A percentile compares a stretch with the other conserved stretches of the same genome.
Conservation (phyloP, 2,888 invertebrate genomes). For the Noctua comes region DNA sequence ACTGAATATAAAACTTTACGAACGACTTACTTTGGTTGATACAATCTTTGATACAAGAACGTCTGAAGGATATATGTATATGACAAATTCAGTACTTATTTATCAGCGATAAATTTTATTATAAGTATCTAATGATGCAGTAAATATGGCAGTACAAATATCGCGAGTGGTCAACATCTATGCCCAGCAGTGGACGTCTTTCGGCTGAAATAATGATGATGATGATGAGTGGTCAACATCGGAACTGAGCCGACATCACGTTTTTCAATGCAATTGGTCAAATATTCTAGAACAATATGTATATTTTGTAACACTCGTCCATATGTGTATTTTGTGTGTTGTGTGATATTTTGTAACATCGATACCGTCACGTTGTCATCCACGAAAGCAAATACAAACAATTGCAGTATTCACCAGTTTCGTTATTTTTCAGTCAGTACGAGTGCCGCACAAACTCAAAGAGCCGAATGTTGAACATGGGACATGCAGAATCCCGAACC, state of each 20-base stretch:
- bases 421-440: background rate
- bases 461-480: background rate
- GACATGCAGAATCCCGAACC: slow-evolving; percentile 3
- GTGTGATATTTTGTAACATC: background rate
- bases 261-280: background rate
- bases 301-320: no score
- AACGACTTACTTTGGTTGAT: background rate
- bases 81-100: background rate
- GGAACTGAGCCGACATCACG: background rate
- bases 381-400: background rate
- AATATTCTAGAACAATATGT: background rate
- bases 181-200: no score
- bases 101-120: background rate
- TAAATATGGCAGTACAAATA: background rate
- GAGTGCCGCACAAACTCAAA: slow-evolving; percentile 15
- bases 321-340: background rate
- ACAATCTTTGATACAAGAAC: background rate
- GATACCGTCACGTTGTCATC: background rate
- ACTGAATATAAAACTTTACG: background rate
- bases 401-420: background rate
- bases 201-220: no score
- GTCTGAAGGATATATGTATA: background rate
- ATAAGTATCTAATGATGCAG: background rate
- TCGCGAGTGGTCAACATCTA: background rate
- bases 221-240: no score